Evolutionary conservation across 2,797 vertebrate genomes (phyloP), one percentile per base, ranked within the genome.

Genomic region (Sebastes nivosus): DNA sequence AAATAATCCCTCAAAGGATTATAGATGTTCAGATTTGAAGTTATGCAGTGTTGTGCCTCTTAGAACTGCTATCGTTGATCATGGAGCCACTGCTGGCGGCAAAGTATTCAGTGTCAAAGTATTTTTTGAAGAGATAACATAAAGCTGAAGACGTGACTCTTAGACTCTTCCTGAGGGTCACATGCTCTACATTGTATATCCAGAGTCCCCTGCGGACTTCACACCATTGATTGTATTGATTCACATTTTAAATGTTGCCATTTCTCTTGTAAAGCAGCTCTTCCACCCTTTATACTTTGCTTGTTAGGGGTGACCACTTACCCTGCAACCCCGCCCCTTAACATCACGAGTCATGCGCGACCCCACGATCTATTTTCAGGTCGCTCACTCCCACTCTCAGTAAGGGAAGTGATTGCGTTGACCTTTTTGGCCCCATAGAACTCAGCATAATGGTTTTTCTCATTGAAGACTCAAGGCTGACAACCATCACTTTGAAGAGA

Each of bases 351-450:
- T 75, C 61, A 18, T 24, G 42, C 55, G 42, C 18, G 25, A 70
- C 18, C 70, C 63, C 11, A n/a, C 87, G 72, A 75, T 92, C 82
- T 89, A 75, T 91, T 93, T 86, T 86, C 83, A 83, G 70, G 36
- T 68, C 5, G 1, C 67, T 85, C 73, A 60, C 77, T 74, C 83
- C 72, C 76, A 20, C 77, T 81, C 70, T 6, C 74, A 82, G 84
- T 72, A 81, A 58, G 75, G 82, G 85, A 91, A 86, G 86, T 85
- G 87, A 92, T 91, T 92, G 89, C 63, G 30, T 87, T 94, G 93
- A 94, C 94, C 93, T 95, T 95, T 94, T 87, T 92, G 86, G 88
- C 83, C 87, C 91, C 89, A 83, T 83, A 87, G 89, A 89, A 87
- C 88, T 92, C 66, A 20, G 59, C 72, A 86, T 91, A 94, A 94